Conservation (phyloP, 2,113 vertebrate genomes). For the Alaudala cheleensis region DNA sequence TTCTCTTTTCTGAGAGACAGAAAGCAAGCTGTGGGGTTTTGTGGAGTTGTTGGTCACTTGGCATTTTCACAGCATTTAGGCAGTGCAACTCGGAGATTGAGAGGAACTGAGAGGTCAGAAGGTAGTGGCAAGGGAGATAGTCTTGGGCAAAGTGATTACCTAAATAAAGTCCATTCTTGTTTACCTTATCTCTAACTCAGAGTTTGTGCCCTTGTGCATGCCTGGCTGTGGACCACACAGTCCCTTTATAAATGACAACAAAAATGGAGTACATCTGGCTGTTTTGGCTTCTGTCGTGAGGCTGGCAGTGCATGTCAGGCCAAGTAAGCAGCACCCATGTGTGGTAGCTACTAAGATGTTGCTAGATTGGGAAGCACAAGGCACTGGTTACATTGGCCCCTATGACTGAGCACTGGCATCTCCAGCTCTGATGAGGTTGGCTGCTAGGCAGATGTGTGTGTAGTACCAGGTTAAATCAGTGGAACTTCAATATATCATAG, state of each 20-base stretch:
- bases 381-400: accelerated
- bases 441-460: background rate
- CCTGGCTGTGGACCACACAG: background rate
- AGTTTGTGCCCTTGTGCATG: background rate
- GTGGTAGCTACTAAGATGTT: background rate
- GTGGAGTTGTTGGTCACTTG: background rate
- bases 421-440: background rate
- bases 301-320: background rate
- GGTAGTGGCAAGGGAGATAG: background rate
- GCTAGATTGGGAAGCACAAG: background rate
- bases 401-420: background rate
- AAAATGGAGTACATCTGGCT: background rate
- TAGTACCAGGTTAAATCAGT: background rate
- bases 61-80: background rate
- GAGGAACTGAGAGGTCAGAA: background rate
- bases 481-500: background rate
- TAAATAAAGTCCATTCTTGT: background rate
- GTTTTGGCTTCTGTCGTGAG: background rate
- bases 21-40: background rate
- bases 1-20: background rate
- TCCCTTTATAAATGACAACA: background rate
- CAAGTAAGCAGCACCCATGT: background rate
- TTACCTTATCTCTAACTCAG: background rate
- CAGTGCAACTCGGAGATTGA: background rate
- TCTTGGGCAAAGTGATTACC: background rate